Base-by-base conservation (phyloP, 2,797 vertebrate species). In the Thaleichthys pacificus region DNA sequence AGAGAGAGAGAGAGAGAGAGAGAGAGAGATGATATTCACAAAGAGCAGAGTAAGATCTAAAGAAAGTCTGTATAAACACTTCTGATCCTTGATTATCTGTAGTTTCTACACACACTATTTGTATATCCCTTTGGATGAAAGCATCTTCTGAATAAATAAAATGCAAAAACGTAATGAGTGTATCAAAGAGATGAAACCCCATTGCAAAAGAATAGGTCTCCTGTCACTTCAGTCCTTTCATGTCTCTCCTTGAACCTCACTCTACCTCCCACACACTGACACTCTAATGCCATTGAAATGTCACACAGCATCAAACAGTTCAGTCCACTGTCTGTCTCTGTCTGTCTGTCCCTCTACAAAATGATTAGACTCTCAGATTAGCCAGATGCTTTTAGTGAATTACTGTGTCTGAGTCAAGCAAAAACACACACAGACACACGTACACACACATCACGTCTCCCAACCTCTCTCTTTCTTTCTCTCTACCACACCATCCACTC, bases 211-310 rank as follows among this genome's bases (percentile, higher is more conserved):
- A 35, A 38, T 24, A 61, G 60, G 42, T 12, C 3, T 47, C 42
- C 42, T 47, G 11, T 47, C 42, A 47, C 9, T 47, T 47, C 42
- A 47, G 42, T 65, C 30, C 66, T 84, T 57, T 74, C 26, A 66
- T 62, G 9, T 26, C 66, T 63, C 58, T 22, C 0, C 15, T 67
- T 84, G 58, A 79, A 66, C 61, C 73, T 79, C 42, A 72, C 28
- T 69, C 68, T 67, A 35, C 49, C 57, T 69, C 24, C 57, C 35
- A 80, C 65, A 70, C 75, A 77, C 49, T 14, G 65, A 80, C 69
- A 60, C 60, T 15, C 42, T 77, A 80, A 82, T 84, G 66, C 70
- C 72, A 83, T 15, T 54, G 62, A 82, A 86, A 86, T 86, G 74
- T 66, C 76, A 72, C 66, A 75, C 66, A 77, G 15, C 21, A 63